Base-by-base conservation (phyloP, 2,888 invertebrate species). In the Drosophila melanocephala region DNA sequence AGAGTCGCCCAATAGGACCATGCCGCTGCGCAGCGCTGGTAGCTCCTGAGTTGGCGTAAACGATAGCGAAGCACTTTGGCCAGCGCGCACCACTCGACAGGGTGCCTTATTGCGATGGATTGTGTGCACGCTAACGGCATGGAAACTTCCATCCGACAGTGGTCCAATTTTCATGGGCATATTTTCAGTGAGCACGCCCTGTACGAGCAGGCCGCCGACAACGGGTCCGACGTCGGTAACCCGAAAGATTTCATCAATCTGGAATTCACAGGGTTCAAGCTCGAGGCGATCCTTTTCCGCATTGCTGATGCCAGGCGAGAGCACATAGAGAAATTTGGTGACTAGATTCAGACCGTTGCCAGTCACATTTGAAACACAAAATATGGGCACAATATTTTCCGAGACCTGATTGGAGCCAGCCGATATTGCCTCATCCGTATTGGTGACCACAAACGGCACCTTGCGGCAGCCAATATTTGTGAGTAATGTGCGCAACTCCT, bases 61-160 rank as follows among this genome's bases (percentile, higher is more conserved):
- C 83, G 95, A 95, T 6, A 98, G 93, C 5, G 98, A 97, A 0
- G 98, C 98, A 82, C 97, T 97, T 93, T 99, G 98, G 0, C 98
- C 98, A 0, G 98, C 98, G 73, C 97, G 95, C 4, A 98, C 99
- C 64, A 96, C 94, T 51, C 97, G 95, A 91, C 98, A 98, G 0
- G 98, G 97, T 9, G 98, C 97, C 81, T 98, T 96, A 93, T 99
- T 98, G 6, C 99, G 95, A 94, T 99, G 98, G 64, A 99, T 96
- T 5, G 97, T 97, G 79, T 96, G 96, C 6, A 99, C 92, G 19
- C 94, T 94, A 0, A 97, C 97, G 12, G 95, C 95, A 59, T 95
- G 95, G 93, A 98, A 99, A 55, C 95, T 95, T 0, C 98, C 98
- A 86, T 96, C 95, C 42, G 96, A 96, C 75, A 97, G 93, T 0